A percentile compares a stretch with the other conserved stretches of the same genome.
Evolutionary conservation across 2,888 invertebrate genomes (phyloP).

Genomic region (Drosophila atroscutellata): DNA sequence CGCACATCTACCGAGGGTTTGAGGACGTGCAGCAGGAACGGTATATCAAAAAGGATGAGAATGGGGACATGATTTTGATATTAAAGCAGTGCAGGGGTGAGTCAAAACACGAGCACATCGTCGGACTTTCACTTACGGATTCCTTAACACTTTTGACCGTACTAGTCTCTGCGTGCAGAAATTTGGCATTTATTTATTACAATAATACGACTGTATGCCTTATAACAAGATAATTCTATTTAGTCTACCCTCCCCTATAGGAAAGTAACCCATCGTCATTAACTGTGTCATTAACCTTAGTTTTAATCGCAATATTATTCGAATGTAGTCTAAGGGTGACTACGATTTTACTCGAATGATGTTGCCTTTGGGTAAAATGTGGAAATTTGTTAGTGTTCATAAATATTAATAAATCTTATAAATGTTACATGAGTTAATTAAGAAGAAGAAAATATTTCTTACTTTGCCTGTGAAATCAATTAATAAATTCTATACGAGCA

Average conservation of each 20-base stretch:
- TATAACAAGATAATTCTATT: conserved; percentile 2
- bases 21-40: conserved; percentile 18
- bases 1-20: conserved; percentile 8
- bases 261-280: neutral
- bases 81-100: conserved; percentile 2
- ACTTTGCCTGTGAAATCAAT: neutral
- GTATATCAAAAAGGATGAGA: neutral
- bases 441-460: neutral
- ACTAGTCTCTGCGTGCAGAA: neutral
- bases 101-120: neutral
- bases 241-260: neutral
- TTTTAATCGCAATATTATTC: conserved; percentile 1
- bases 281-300: neutral
- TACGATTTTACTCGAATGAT: neutral
- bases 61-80: conserved; percentile 20
- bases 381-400: neutral
- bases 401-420: conserved; percentile 7
- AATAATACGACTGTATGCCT: conserved; percentile 18
- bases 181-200: conserved; percentile 24
- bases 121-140: conserved; percentile 1
- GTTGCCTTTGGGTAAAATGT: neutral
- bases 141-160: conserved; percentile 10
- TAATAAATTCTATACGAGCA: neutral
- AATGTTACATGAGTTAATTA: neutral
- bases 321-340: neutral